Percentiles rank a stretch among this genome's conserved stretches.
These are phyloP conservation scores for Nymphalis io DNA, from an alignment of 1,140 invertebrate genomes.

Conservation along the genomic window DNA sequence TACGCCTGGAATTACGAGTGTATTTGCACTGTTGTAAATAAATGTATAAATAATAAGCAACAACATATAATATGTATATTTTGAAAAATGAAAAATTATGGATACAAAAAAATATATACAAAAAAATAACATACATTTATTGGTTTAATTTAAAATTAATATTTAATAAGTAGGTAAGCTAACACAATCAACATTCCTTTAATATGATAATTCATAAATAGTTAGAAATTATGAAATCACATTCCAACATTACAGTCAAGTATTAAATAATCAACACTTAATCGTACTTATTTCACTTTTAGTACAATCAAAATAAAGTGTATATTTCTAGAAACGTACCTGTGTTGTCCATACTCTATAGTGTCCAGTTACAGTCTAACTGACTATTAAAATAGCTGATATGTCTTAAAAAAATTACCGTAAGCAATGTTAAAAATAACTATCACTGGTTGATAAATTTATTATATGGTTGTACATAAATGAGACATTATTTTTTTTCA, in stretches of 20 bases:
- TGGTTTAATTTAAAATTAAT: background rate
- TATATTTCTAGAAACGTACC: background rate
- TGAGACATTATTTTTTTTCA: too few species aligned
- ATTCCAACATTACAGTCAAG: background rate
- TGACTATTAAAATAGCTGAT: background rate
- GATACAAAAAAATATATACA: too few species aligned
- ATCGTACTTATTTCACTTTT: background rate
- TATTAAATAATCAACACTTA: background rate
- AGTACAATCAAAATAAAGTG: background rate
- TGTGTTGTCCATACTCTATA: background rate
- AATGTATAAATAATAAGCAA: too few species aligned
- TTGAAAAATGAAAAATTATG: too few species aligned
- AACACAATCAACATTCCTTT: slow-evolving; percentile 12
- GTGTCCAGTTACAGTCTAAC: slow-evolving; percentile 6
- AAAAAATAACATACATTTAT: slow-evolving; percentile 5
- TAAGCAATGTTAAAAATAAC: background rate
- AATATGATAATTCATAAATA: slow-evolving; percentile 15
- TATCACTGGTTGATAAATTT: background rate
- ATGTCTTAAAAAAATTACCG: background rate
- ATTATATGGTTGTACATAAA: too few species aligned
- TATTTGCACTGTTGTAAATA: too few species aligned
- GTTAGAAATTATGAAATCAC: slow-evolving; percentile 12
- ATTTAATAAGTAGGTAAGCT: background rate
- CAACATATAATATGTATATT: too few species aligned
- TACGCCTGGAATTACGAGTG: too few species aligned